Percentiles rank a stretch among this genome's conserved stretches.
Evolutionary conservation across 2,113 vertebrate genomes (phyloP).

Genomic region (Phasianus colchicus): DNA sequence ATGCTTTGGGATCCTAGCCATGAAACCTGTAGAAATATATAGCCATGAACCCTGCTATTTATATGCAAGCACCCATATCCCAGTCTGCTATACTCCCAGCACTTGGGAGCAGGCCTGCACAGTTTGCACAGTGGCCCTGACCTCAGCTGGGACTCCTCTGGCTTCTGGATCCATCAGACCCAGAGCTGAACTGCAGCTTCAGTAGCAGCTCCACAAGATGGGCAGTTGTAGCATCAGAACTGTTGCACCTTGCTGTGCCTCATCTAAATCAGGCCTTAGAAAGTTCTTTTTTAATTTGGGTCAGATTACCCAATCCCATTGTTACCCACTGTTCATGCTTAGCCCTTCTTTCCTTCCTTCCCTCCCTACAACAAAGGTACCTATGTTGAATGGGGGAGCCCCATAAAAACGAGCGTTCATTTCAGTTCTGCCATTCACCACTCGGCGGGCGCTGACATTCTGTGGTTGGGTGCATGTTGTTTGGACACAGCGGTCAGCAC

Average conservation of each 20-base stretch:
- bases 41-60: not conserved
- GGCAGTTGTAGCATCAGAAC: not conserved
- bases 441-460: not conserved
- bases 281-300: not conserved
- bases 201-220: not conserved
- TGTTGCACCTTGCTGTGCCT: not conserved
- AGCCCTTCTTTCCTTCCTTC: not conserved
- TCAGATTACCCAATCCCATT: not conserved
- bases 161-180: not conserved
- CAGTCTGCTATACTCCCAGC: not conserved
- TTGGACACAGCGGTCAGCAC: not conserved
- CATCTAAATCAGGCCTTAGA: not conserved
- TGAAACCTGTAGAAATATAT: slow-evolving; percentile 1
- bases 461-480: not conserved
- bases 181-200: not conserved
- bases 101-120: not conserved
- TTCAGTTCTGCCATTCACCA: not conserved
- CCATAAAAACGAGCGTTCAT: not conserved
- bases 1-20: not conserved
- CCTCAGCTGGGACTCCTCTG: not conserved
- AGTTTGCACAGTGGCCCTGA: not conserved
- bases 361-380: not conserved
- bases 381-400: not conserved
- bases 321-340: not conserved
- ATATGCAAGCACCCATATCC: not conserved